Percentiles rank a stretch among this genome's conserved stretches.
These are phyloP conservation scores for Bradypodion ventrale DNA, from an alignment of 2,797 vertebrate species.

Conservation along the genomic window DNA sequence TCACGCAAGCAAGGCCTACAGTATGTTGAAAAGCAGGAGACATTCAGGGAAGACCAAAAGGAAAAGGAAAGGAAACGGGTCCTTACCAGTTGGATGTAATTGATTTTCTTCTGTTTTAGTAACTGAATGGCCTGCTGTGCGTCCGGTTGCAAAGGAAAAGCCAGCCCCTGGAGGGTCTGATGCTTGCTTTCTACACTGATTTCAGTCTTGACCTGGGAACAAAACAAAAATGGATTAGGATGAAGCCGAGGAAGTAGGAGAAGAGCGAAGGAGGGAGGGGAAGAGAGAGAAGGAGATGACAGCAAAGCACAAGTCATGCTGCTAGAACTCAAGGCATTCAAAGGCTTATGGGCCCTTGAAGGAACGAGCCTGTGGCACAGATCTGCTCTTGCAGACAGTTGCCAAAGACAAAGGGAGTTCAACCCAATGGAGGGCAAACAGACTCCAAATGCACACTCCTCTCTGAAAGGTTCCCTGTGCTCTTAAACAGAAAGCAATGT, in stretches of 20 bases:
- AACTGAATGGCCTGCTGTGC: slow-evolving; percentile 90
- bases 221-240: neutral
- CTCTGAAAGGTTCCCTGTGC: too few relatives aligned
- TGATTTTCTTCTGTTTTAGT: slow-evolving; percentile 89
- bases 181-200: slow-evolving; percentile 95
- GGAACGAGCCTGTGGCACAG: neutral
- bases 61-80: neutral
- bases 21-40: neutral
- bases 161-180: slow-evolving; percentile 92
- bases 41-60: neutral
- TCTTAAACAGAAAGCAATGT: neutral
- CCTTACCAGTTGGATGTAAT: slow-evolving; percentile 96
- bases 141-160: slow-evolving; percentile 91
- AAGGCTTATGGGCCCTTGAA: neutral
- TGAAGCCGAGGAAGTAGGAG: neutral
- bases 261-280: neutral
- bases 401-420: neutral
- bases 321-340: neutral
- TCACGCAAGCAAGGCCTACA: neutral
- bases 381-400: neutral
- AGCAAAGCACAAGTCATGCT: slow-evolving; percentile 21
- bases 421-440: neutral
- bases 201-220: slow-evolving; percentile 89
- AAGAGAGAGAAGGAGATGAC: neutral
- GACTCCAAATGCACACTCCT: neutral